phyloP scores from a whole-genome alignment of 92 coral and sea anemone genomes.

The Epizoanthus stellaris region DNA sequence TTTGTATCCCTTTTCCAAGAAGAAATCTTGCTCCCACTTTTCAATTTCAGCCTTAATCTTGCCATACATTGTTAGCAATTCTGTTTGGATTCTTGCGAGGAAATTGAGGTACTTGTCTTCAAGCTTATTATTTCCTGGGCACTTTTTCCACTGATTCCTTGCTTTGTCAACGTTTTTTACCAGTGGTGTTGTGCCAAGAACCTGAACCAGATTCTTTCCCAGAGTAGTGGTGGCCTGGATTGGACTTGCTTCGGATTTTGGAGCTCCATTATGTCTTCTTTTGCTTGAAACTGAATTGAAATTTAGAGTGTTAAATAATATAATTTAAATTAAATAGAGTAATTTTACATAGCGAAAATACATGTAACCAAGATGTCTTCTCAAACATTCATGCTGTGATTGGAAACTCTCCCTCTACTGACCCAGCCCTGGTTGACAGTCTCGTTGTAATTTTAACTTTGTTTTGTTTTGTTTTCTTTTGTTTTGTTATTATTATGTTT shows the following conservation, averaged over 20 bases:
- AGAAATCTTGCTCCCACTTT: conserved; percentile 27
- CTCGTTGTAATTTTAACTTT: too few species aligned
- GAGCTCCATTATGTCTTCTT: background rate
- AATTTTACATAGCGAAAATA: too few species aligned
- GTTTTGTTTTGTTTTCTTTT: too few species aligned
- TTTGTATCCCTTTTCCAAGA: conserved; percentile 13
- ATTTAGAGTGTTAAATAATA: background rate
- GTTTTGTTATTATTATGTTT: too few species aligned
- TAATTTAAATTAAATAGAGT: too few species aligned
- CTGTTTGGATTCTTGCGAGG: conserved; percentile 12
- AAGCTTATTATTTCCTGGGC: background rate
- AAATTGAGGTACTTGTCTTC: background rate
- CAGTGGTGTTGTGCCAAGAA: background rate
- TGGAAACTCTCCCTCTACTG: too few species aligned
- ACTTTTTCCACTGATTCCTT: background rate
- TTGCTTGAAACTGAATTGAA: background rate
- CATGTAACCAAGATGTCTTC: too few species aligned
- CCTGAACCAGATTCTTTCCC: background rate
- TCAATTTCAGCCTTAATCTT: background rate
- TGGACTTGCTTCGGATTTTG: background rate
- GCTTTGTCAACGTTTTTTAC: background rate
- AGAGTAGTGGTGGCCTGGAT: background rate
- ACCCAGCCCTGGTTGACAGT: too few species aligned
- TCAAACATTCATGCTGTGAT: too few species aligned
- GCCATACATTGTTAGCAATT: background rate